These are phyloP conservation scores for Platysternon megacephalum DNA, from an alignment of 2,113 vertebrate species.

Conservation along the genomic window DNA sequence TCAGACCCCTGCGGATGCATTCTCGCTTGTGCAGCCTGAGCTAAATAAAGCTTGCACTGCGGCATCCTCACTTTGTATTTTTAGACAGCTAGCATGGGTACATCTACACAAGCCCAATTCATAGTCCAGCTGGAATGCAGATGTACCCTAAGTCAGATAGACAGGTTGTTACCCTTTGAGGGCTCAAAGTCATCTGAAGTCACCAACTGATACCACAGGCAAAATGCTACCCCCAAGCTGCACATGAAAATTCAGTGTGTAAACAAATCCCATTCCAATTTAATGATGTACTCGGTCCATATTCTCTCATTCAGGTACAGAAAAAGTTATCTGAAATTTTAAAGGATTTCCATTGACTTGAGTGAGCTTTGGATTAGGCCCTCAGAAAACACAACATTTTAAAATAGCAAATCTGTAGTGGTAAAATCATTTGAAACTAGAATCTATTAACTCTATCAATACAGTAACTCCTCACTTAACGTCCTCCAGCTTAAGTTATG, in stretches of 20 bases:
- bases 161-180: background rate
- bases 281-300: background rate
- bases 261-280: background rate
- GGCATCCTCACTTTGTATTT: background rate
- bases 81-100: background rate
- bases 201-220: background rate
- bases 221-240: background rate
- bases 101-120: background rate
- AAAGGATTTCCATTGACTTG: background rate
- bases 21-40: background rate
- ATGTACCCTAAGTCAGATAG: background rate
- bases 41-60: background rate
- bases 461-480: too few relatives aligned
- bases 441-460: background rate
- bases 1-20: background rate
- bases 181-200: background rate
- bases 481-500: too few relatives aligned
- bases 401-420: background rate
- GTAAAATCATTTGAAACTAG: background rate
- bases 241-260: background rate
- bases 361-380: background rate
- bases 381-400: background rate
- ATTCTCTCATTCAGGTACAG: background rate
- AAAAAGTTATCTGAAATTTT: background rate
- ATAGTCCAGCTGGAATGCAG: background rate